A percentile compares a stretch with the other conserved stretches of the same genome.
phyloP scores from a whole-genome alignment of 2,113 vertebrate genomes.

The Gallinago media region DNA sequence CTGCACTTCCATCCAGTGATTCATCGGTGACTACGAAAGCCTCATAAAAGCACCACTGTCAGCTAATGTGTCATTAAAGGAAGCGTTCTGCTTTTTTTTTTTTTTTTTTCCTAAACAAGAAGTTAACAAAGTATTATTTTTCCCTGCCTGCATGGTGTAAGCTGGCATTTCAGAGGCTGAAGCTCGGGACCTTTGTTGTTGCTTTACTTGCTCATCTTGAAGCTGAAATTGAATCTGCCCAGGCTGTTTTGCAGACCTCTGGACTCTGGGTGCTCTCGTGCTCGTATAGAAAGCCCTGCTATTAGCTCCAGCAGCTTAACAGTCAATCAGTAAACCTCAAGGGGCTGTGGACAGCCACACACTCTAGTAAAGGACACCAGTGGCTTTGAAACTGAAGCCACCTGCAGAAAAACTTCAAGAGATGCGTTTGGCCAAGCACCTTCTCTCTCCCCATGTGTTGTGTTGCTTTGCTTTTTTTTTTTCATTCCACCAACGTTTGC shows the following conservation, averaged over 20 bases:
- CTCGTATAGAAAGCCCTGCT: not conserved
- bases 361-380: not conserved
- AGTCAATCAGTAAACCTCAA: not conserved
- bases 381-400: constrained; percentile 15
- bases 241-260: not conserved
- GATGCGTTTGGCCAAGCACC: not conserved
- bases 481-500: not conserved
- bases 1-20: not conserved
- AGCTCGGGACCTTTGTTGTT: not conserved
- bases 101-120: constrained; percentile 16
- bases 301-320: not conserved
- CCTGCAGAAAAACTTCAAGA: not conserved
- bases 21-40: not conserved
- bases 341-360: constrained; percentile 18
- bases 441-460: not conserved
- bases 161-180: not conserved
- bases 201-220: not conserved
- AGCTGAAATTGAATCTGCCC: not conserved
- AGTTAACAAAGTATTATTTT: not conserved
- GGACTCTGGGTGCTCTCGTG: not conserved
- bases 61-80: constrained; percentile 22
- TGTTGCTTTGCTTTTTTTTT: not conserved
- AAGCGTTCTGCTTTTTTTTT: not conserved
- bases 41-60: constrained; percentile 23
- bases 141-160: not conserved